A percentile compares a stretch with the other conserved stretches of the same genome.
Evolutionary conservation across 2,113 vertebrate species (phyloP).

Genomic region (Microtus montanus): DNA sequence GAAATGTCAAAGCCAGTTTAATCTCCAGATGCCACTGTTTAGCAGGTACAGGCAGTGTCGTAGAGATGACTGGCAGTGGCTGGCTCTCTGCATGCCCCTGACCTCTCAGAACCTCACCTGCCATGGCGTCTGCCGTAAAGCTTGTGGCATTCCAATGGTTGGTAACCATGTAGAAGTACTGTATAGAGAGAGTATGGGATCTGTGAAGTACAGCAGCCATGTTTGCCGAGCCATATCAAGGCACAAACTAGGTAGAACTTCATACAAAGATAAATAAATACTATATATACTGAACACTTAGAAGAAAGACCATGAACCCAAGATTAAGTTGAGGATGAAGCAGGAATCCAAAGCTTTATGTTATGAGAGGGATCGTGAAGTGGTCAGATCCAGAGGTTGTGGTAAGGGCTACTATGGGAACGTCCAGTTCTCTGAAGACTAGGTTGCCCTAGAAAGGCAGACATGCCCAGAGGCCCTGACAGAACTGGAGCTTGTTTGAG

Average conservation of each 20-base stretch:
- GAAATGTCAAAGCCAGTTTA: not conserved
- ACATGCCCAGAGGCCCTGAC: not conserved
- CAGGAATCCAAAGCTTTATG: not conserved
- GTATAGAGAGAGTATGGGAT: not conserved
- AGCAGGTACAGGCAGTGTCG: not conserved
- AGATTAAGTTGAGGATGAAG: slow-evolving; percentile 25
- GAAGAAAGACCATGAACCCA: not conserved
- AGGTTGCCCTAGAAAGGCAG: not conserved
- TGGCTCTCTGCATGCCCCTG: not conserved
- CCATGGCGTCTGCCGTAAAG: not conserved
- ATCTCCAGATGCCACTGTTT: slow-evolving; percentile 4
- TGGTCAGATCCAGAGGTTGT: not conserved
- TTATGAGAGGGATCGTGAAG: not conserved
- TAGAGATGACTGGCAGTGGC: not conserved
- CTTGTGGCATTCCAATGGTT: not conserved
- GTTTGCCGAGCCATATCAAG: not conserved
- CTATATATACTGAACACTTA: not conserved
- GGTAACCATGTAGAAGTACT: not conserved
- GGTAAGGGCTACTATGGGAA: not conserved
- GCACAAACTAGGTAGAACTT: not conserved
- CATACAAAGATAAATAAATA: not conserved
- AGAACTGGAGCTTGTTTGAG: not conserved
- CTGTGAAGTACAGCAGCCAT: not conserved
- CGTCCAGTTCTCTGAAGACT: not conserved
- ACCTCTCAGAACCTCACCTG: not conserved